A percentile compares a stretch with the other conserved stretches of the same genome.
Evolutionary conservation across 2,113 vertebrate genomes (phyloP).

Genomic region (Marmota flaviventris): DNA sequence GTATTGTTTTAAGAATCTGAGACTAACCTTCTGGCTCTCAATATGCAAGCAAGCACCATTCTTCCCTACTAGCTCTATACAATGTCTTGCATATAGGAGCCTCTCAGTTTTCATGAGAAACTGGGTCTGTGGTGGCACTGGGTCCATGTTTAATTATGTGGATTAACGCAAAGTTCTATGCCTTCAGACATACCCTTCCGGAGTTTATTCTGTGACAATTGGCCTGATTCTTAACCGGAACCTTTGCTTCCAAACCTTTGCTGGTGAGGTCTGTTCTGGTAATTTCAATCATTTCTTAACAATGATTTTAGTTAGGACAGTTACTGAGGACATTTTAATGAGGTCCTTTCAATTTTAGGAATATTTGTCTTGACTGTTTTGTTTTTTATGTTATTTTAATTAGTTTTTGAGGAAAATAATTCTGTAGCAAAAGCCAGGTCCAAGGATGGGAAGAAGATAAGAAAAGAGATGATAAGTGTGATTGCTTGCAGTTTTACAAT

Average conservation of each 20-base stretch:
- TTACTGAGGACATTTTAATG: background rate
- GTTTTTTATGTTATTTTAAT: background rate
- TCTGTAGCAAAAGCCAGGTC: background rate
- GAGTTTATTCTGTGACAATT: background rate
- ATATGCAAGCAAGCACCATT: background rate
- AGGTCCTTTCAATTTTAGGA: background rate
- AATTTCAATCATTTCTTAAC: background rate
- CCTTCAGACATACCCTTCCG: background rate
- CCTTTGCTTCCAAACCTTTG: background rate
- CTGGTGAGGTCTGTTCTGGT: background rate
- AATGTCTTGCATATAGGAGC: background rate
- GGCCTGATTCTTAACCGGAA: background rate
- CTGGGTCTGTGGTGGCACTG: background rate
- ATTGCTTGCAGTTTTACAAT: background rate
- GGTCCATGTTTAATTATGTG: background rate
- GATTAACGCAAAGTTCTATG: background rate
- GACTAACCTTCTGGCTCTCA: background rate
- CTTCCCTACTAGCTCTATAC: background rate
- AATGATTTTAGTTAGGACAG: background rate
- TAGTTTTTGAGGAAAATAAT: background rate
- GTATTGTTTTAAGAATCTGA: background rate
- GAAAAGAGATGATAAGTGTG: background rate
- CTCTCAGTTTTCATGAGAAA: background rate
- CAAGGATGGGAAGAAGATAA: background rate
- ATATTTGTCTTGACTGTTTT: background rate